A percentile compares a stretch with the other conserved stretches of the same genome.
phyloP scores from a whole-genome alignment of 1,140 invertebrate genomes.

The Saccostrea cuccullata region DNA sequence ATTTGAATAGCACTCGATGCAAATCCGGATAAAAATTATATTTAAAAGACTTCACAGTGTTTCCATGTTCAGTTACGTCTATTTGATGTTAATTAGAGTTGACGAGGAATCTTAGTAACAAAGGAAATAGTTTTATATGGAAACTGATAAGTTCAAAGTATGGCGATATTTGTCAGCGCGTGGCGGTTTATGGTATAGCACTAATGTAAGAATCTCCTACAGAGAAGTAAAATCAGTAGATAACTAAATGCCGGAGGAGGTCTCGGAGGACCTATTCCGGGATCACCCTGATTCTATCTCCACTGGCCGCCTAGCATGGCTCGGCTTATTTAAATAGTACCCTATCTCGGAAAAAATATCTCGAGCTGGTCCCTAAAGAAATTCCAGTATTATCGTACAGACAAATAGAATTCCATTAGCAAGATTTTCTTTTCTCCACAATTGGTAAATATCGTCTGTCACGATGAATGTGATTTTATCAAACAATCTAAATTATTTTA shows the following conservation, averaged over 20 bases:
- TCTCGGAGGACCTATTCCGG: neutral
- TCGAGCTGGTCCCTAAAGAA: slow-evolving; percentile 11
- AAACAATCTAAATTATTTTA: slow-evolving; percentile 38
- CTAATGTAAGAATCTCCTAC: neutral
- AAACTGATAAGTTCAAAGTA: neutral
- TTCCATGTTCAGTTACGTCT: neutral
- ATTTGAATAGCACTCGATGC: neutral
- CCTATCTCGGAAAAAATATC: slow-evolving; percentile 21
- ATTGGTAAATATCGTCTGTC: slow-evolving; percentile 22
- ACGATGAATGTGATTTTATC: slow-evolving; percentile 15
- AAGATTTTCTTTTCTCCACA: slow-evolving; percentile 21
- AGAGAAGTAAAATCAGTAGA: neutral
- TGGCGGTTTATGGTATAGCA: neutral
- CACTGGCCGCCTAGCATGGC: neutral
- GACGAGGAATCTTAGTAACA: neutral
- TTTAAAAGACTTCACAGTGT: neutral
- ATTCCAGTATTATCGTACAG: neutral
- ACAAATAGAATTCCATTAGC: slow-evolving; percentile 33
- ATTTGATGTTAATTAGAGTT: neutral
- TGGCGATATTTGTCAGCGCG: neutral
- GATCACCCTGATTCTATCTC: neutral
- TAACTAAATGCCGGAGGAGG: slow-evolving; percentile 1
- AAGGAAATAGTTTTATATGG: neutral
- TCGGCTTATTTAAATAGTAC: slow-evolving; percentile 7
- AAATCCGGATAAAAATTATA: neutral